phyloP scores from a whole-genome alignment of 1,140 invertebrate species.

The Drosophila bifasciata region DNA sequence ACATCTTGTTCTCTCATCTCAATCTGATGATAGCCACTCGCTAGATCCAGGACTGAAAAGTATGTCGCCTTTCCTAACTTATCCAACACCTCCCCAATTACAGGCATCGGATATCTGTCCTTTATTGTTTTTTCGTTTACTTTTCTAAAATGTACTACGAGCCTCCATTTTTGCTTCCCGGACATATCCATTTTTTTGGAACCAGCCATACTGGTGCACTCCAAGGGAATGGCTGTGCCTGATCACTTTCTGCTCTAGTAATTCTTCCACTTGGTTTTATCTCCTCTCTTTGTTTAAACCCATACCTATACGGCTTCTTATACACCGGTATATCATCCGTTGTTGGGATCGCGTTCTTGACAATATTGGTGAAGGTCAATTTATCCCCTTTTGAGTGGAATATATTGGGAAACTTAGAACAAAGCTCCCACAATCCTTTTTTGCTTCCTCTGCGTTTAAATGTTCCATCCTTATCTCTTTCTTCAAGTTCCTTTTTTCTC shows the following conservation, averaged over 20 bases:
- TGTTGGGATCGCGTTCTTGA: slow-evolving; percentile 25
- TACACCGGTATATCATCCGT: slow-evolving; percentile 38
- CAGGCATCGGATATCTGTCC: slow-evolving; percentile 84
- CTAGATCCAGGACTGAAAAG: slow-evolving; percentile 84
- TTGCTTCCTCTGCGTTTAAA: neutral
- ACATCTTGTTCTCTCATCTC: slow-evolving; percentile 67
- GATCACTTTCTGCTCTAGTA: no score
- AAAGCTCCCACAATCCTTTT: neutral
- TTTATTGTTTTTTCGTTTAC: slow-evolving; percentile 54
- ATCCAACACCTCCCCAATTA: slow-evolving; percentile 84
- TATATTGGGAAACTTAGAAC: neutral
- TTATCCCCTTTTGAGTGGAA: neutral
- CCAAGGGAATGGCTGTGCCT: no score
- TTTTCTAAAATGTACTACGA: slow-evolving; percentile 51
- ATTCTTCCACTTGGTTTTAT: no score
- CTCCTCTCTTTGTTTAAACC: slow-evolving; percentile 7
- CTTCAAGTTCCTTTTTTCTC: neutral
- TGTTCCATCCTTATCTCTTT: neutral
- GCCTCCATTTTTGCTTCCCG: slow-evolving; percentile 50
- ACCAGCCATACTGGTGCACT: neutral
- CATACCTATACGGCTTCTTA: slow-evolving; percentile 67
- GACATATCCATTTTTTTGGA: slow-evolving; percentile 46
- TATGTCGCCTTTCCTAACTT: slow-evolving; percentile 76
- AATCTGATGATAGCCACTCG: slow-evolving; percentile 85
- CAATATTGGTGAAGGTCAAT: neutral